A percentile compares a stretch with the other conserved stretches of the same genome.
Conservation (phyloP, 1,140 invertebrate genomes). For the Stenopsyche tienmushanensis region DNA sequence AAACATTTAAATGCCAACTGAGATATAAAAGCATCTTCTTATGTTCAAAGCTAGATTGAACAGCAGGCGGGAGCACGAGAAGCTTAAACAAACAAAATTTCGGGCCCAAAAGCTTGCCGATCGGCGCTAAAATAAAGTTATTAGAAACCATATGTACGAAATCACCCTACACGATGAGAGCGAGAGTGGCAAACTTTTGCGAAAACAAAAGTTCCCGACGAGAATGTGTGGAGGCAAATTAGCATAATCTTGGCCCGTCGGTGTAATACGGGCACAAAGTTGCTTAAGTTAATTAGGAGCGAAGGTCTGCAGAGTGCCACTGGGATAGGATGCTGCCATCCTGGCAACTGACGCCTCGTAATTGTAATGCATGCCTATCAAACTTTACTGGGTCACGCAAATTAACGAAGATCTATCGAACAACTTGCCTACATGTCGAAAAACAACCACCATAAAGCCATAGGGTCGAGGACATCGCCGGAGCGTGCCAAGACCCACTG, state of each 20-base stretch:
- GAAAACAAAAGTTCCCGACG: background rate
- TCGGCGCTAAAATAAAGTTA: no score
- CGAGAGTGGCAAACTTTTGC: background rate
- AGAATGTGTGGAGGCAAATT: slow-evolving; percentile 12
- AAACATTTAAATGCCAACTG: no score
- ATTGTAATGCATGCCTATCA: slow-evolving; percentile 14
- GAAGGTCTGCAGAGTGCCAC: slow-evolving; percentile 6
- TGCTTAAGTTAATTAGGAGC: slow-evolving; percentile 20
- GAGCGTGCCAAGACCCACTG: background rate
- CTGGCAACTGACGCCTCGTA: slow-evolving; percentile 7
- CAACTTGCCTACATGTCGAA: slow-evolving; percentile 1
- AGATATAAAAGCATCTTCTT: no score
- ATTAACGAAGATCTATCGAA: slow-evolving; percentile 9
- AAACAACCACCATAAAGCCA: background rate
- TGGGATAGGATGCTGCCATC: slow-evolving; percentile 4
- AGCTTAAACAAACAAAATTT: no score
- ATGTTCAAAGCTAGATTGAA: no score
- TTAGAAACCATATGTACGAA: no score
- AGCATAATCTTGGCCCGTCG: slow-evolving; percentile 21
- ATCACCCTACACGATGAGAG: background rate
- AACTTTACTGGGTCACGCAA: background rate
- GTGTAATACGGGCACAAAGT: slow-evolving; percentile 13
- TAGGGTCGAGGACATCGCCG: background rate
- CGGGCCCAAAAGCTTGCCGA: no score
- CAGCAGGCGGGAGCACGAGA: no score